A percentile compares a stretch with the other conserved stretches of the same genome.
phyloP scores from a whole-genome alignment of 2,113 vertebrate species.

The Hydropotes inermis region DNA sequence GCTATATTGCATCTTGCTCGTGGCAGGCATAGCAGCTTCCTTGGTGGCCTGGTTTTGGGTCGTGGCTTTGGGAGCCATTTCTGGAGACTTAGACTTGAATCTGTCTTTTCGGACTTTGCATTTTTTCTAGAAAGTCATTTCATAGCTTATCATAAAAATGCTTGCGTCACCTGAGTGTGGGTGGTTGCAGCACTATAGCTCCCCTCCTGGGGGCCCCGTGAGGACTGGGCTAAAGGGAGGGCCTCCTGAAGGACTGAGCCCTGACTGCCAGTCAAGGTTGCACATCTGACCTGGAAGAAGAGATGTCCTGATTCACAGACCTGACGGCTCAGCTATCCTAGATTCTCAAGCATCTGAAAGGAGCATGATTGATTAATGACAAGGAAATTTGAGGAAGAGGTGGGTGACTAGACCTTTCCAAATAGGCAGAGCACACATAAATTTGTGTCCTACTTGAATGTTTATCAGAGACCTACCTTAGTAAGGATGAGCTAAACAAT shows the following conservation, averaged over 20 bases:
- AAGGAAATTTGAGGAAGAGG: background rate
- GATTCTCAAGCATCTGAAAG: background rate
- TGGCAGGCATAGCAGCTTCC: background rate
- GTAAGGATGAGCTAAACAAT: background rate
- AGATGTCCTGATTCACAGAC: background rate
- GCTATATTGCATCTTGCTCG: background rate
- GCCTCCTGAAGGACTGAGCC: background rate
- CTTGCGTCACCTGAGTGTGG: background rate
- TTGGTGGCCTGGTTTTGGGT: conserved; percentile 24
- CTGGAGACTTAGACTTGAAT: background rate
- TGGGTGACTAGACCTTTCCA: background rate
- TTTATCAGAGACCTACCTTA: background rate
- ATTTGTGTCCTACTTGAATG: background rate
- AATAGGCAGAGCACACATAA: background rate
- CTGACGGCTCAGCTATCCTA: background rate
- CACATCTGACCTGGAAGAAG: background rate
- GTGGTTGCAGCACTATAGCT: accelerated
- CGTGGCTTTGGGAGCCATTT: conserved; percentile 11
- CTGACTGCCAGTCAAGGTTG: too few species aligned
- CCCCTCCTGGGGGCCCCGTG: background rate
- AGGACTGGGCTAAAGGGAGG: background rate
- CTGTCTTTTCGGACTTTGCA: background rate
- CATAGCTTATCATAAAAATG: conserved; percentile 10
- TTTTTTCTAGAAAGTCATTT: conserved; percentile 24
- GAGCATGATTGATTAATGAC: background rate